Evolutionary conservation across 2,888 invertebrate genomes (phyloP).

Genomic region (Leptopilina drosophilae): DNA sequence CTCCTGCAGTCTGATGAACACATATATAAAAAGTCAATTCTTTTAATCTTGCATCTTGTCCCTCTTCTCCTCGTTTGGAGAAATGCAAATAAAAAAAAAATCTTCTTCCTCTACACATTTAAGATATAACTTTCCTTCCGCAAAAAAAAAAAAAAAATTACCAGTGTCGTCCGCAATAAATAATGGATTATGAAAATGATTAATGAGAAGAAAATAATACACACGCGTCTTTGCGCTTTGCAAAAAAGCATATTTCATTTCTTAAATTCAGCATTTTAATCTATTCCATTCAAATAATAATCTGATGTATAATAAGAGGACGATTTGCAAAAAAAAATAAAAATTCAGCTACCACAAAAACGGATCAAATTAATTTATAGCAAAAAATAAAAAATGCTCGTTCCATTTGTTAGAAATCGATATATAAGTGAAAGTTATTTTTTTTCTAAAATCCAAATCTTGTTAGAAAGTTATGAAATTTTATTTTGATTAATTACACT

Average conservation of each 20-base stretch:
- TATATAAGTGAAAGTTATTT: constrained; percentile 10
- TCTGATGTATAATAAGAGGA: neutral
- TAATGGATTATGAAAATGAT: constrained; percentile 23
- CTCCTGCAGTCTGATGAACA: neutral
- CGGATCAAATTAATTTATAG: constrained; percentile 12
- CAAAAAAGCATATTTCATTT: neutral
- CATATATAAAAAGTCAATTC: neutral
- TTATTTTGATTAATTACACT: neutral
- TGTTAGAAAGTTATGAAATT: constrained; percentile 22
- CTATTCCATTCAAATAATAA: neutral
- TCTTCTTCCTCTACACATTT: neutral
- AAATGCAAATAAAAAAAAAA: neutral
- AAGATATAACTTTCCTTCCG: constrained; percentile 35
- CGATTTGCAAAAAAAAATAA: neutral
- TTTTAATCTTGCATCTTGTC: neutral
- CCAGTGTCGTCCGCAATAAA: constrained; percentile 29
- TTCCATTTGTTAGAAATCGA: constrained; percentile 8
- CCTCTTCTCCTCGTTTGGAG: neutral
- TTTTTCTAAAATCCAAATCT: constrained; percentile 16
- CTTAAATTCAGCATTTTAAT: neutral
- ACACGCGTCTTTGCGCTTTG: constrained; percentile 16
- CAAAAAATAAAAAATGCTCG: neutral
- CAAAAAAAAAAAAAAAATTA: constrained; percentile 8
- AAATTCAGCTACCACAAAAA: neutral
- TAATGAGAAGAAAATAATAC: constrained; percentile 18